These are phyloP conservation scores for Heterodera carotae DNA, from an alignment of 1,140 invertebrate species.

Conservation along the genomic window DNA sequence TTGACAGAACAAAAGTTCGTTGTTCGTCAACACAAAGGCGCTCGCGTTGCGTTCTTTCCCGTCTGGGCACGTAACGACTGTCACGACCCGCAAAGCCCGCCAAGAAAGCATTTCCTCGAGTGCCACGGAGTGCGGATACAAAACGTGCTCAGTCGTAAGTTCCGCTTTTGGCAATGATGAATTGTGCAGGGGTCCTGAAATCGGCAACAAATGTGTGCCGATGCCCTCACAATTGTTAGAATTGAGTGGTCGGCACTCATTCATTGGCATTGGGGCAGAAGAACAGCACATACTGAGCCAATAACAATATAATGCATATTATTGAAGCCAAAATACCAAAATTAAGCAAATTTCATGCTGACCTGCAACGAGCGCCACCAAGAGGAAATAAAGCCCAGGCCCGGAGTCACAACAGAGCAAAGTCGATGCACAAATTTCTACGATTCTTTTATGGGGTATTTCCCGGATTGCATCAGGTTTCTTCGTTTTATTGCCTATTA, in stretches of 20 bases:
- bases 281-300: constrained; percentile 41
- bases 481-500: no score
- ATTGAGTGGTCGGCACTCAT: background rate
- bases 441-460: constrained; percentile 27
- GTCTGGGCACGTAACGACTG: constrained; percentile 16
- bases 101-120: constrained; percentile 13
- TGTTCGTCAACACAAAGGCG: constrained; percentile 25
- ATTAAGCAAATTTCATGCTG: constrained; percentile 32
- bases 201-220: constrained; percentile 36
- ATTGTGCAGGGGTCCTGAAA: constrained; percentile 49
- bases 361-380: background rate
- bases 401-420: constrained; percentile 3
- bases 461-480: constrained; percentile 11
- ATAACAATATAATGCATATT: background rate
- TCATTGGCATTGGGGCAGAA: constrained; percentile 18
- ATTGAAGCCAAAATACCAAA: background rate
- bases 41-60: constrained; percentile 18
- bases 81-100: constrained; percentile 9
- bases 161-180: constrained; percentile 33
- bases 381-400: background rate
- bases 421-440: constrained; percentile 25
- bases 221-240: constrained; percentile 12
- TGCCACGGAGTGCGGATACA: constrained; percentile 37
- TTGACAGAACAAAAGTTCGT: constrained; percentile 28
- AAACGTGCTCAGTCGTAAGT: constrained; percentile 35